Conservation (phyloP, 2,888 invertebrate species). For the Campaea margaritaria region DNA sequence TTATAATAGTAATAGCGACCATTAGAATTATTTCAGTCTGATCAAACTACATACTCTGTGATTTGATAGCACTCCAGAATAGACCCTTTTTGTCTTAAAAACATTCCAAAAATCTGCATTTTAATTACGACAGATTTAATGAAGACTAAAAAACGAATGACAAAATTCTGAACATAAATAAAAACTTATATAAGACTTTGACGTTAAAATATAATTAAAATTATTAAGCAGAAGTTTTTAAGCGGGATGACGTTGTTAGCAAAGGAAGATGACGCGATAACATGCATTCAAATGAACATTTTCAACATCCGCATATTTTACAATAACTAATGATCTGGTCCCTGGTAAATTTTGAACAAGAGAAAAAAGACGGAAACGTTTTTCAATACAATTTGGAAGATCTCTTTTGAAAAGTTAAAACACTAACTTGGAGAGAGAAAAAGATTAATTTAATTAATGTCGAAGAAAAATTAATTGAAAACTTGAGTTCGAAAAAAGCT, state of each 20-base stretch:
- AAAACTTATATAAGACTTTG: background rate
- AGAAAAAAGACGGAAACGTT: background rate
- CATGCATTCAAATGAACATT: background rate
- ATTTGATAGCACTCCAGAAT: background rate
- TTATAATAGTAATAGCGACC: too few relatives aligned
- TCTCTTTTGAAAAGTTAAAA: background rate
- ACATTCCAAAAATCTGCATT: background rate
- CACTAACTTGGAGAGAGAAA: background rate
- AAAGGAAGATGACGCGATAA: too few relatives aligned
- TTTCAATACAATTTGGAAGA: background rate
- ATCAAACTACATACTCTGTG: background rate
- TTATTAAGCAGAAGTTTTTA: background rate
- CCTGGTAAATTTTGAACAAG: too few relatives aligned
- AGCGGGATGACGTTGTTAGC: background rate
- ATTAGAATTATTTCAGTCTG: too few relatives aligned
- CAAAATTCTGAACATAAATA: background rate
- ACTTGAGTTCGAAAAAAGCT: slow-evolving; percentile 10
- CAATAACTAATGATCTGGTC: too few relatives aligned
- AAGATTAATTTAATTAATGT: background rate
- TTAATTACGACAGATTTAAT: background rate
- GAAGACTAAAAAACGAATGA: background rate
- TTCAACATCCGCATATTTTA: background rate
- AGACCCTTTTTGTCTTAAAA: background rate
- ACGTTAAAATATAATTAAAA: background rate
- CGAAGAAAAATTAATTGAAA: slow-evolving; percentile 16